Conservation (phyloP, 64 coral and sea anemone species). For the Astreopora myriophthalma region DNA sequence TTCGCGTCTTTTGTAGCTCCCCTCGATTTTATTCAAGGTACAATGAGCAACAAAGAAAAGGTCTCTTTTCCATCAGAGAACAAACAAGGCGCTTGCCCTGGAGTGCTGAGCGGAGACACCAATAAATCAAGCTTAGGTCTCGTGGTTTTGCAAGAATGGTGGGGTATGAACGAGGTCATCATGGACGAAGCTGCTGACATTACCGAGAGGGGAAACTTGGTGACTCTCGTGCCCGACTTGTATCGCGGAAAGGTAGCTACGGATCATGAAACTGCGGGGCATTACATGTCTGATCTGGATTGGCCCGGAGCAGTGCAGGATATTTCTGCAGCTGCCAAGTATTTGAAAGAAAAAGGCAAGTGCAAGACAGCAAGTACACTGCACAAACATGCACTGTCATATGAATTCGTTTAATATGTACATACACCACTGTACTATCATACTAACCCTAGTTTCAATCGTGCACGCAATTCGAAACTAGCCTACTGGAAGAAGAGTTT, state of each 20-base stretch:
- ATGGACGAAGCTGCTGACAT: conserved; percentile 55
- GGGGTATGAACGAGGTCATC: conserved; percentile 67
- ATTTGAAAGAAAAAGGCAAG: conserved; percentile 58
- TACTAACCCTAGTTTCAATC: no score
- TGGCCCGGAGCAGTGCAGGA: conserved; percentile 60
- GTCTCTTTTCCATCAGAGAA: conserved; percentile 31
- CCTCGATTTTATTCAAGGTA: neutral
- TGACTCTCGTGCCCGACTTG: conserved; percentile 66
- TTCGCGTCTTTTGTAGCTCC: neutral
- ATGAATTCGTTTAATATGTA: no score
- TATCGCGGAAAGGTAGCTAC: conserved; percentile 71
- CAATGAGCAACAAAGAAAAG: conserved; percentile 20
- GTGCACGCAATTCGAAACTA: no score
- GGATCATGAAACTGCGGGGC: conserved; percentile 64
- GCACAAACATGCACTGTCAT: neutral
- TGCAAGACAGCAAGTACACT: neutral
- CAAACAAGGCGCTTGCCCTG: conserved; percentile 9
- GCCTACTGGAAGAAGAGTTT: no score
- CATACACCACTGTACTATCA: neutral
- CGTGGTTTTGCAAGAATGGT: conserved; percentile 76
- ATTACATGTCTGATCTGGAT: conserved; percentile 52
- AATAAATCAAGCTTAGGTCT: conserved; percentile 10
- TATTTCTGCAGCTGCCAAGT: conserved; percentile 67
- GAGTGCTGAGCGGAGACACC: conserved; percentile 19
- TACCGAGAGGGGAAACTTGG: conserved; percentile 46